Percentiles rank a stretch among this genome's conserved stretches.
phyloP scores from a whole-genome alignment of 1,140 invertebrate genomes.

The Diachasma alloeum region DNA sequence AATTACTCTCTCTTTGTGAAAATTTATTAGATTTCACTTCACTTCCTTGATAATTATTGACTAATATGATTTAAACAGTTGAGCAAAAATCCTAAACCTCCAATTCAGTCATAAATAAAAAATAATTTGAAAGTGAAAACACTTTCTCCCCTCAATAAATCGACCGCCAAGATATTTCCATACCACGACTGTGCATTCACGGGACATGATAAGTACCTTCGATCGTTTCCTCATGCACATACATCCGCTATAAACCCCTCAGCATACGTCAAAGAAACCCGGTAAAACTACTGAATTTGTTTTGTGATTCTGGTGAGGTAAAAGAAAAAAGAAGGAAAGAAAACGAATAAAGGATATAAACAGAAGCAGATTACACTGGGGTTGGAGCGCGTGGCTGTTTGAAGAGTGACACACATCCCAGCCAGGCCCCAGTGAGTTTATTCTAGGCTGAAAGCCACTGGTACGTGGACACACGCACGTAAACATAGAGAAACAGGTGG shows the following conservation, averaged over 20 bases:
- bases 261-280: background rate
- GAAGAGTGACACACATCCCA: constrained; percentile 31
- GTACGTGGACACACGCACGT: constrained; percentile 11
- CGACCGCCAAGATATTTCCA: constrained; percentile 16
- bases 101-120: no score
- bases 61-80: no score
- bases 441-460: background rate
- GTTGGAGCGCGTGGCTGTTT: constrained; percentile 18
- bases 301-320: background rate
- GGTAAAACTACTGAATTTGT: background rate
- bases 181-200: constrained; percentile 14
- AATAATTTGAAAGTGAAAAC: no score
- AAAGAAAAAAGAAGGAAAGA: constrained; percentile 12
- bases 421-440: background rate
- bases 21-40: no score
- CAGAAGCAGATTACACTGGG: constrained; percentile 26
- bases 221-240: constrained; percentile 9
- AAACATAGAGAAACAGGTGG: constrained; percentile 22
- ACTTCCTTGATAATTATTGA: no score
- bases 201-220: constrained; percentile 1
- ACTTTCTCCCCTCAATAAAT: background rate
- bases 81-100: no score
- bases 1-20: no score
- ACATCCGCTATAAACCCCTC: background rate
- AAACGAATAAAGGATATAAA: constrained; percentile 14